Percentiles rank a stretch among this genome's conserved stretches.
Evolutionary conservation across 2,888 invertebrate species (phyloP).

Genomic region (Hydrotaea cyrtoneurina): DNA sequence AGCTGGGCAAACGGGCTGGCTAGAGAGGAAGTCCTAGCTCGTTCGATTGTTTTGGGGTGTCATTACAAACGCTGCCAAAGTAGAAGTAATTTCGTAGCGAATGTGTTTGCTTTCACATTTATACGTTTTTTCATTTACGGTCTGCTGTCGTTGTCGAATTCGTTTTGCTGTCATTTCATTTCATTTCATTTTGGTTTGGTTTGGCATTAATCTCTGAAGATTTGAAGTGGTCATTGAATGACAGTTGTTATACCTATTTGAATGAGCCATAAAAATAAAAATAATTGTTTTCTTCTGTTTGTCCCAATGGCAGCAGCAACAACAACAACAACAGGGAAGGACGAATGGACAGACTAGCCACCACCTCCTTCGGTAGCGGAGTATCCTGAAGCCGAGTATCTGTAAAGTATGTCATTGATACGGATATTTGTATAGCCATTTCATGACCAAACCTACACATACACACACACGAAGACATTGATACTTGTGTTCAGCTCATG

Average conservation of each 20-base stretch:
- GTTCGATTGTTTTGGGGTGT: constrained; percentile 36
- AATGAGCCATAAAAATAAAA: constrained; percentile 62
- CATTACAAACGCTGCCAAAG: constrained; percentile 32
- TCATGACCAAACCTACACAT: not conserved
- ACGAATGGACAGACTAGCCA: not conserved
- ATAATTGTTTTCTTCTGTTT: constrained; percentile 52
- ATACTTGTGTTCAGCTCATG: not conserved
- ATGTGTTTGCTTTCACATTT: constrained; percentile 34
- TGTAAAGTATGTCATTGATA: constrained; percentile 13
- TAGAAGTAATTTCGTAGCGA: constrained; percentile 37
- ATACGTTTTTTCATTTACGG: not conserved
- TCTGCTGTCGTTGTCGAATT: no score
- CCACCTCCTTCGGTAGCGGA: not conserved
- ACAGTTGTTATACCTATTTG: constrained; percentile 64
- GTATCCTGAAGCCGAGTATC: not conserved
- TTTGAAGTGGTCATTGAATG: constrained; percentile 66
- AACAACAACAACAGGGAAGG: not conserved
- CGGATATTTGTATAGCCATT: constrained; percentile 1
- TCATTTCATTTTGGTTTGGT: constrained; percentile 29
- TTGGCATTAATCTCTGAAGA: constrained; percentile 64
- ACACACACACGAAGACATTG: not conserved
- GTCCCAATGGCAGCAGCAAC: not conserved
- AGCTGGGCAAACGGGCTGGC: not conserved
- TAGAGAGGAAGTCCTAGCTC: not conserved
- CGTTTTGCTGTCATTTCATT: not conserved